Percentiles rank a stretch among this genome's conserved stretches.
These are phyloP conservation scores for Sphaeridia pumilis DNA, from an alignment of 2,888 invertebrate genomes.

Conservation along the genomic window DNA sequence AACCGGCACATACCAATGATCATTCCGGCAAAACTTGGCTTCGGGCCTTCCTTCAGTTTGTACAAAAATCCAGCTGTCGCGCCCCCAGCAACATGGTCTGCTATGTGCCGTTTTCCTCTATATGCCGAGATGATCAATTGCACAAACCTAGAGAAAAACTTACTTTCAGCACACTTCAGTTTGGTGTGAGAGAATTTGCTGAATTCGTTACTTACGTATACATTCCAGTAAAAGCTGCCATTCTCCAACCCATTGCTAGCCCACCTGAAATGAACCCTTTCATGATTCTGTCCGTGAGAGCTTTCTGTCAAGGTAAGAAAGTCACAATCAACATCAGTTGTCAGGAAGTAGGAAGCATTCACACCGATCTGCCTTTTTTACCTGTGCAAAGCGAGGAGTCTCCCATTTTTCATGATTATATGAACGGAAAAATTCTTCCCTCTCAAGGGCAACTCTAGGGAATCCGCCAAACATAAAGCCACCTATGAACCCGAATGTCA, in stretches of 20 bases:
- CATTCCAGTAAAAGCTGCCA: slow-evolving; percentile 53
- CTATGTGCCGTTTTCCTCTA: slow-evolving; percentile 52
- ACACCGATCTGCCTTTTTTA: slow-evolving; percentile 35
- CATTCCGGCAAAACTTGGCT: slow-evolving; percentile 56
- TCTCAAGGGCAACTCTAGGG: slow-evolving; percentile 38
- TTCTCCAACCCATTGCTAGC: slow-evolving; percentile 54
- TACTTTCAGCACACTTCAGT: neutral
- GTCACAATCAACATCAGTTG: neutral
- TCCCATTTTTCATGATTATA: slow-evolving; percentile 36
- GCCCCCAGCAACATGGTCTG: slow-evolving; percentile 57
- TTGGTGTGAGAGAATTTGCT: neutral
- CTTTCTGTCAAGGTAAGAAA: slow-evolving; percentile 1
- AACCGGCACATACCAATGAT: slow-evolving; percentile 50
- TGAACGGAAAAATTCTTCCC: slow-evolving; percentile 34
- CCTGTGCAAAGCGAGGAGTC: slow-evolving; percentile 36
- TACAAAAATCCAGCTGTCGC: slow-evolving; percentile 53
- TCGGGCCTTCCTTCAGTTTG: slow-evolving; percentile 55
- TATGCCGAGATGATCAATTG: slow-evolving; percentile 55
- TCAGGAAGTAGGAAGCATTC: neutral
- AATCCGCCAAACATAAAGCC: slow-evolving; percentile 45
- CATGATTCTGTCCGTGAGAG: slow-evolving; percentile 53
- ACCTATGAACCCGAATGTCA: slow-evolving; percentile 46
- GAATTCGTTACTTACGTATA: slow-evolving; percentile 58
- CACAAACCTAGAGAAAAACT: slow-evolving; percentile 53
- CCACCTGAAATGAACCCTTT: slow-evolving; percentile 61